Evolutionary conservation across 2,113 vertebrate species (phyloP).

Genomic region (Theristicus caerulescens): DNA sequence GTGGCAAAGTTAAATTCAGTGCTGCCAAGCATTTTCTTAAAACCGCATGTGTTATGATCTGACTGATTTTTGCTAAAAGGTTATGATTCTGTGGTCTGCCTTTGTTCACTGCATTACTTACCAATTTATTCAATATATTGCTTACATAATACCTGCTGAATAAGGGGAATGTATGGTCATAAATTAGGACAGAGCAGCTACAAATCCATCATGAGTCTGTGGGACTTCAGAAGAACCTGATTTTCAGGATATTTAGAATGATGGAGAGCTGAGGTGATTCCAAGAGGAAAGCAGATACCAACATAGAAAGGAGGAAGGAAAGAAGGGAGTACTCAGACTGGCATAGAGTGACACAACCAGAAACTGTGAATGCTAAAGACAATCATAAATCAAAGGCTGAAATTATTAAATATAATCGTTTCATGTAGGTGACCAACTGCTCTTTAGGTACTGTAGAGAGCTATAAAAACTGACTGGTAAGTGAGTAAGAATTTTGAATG

Average conservation of each 20-base stretch:
- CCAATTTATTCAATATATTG: neutral
- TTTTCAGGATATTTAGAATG: neutral
- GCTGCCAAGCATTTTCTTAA: neutral
- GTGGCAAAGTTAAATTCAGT: neutral
- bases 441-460: neutral
- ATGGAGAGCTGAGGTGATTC: neutral
- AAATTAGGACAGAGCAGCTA: neutral
- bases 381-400: neutral
- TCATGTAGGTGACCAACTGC: neutral
- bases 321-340: neutral
- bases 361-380: neutral
- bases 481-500: neutral
- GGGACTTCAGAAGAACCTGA: neutral
- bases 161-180: neutral
- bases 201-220: neutral
- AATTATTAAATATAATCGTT: neutral
- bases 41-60: neutral
- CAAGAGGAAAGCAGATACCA: neutral
- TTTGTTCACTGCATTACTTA: neutral
- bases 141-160: neutral
- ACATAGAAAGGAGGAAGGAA: neutral
- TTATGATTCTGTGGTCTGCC: neutral
- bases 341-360: neutral
- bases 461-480: neutral
- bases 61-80: neutral